These are phyloP conservation scores for Limenitis arthemis DNA, from an alignment of 2,888 invertebrate genomes.

Conservation along the genomic window DNA sequence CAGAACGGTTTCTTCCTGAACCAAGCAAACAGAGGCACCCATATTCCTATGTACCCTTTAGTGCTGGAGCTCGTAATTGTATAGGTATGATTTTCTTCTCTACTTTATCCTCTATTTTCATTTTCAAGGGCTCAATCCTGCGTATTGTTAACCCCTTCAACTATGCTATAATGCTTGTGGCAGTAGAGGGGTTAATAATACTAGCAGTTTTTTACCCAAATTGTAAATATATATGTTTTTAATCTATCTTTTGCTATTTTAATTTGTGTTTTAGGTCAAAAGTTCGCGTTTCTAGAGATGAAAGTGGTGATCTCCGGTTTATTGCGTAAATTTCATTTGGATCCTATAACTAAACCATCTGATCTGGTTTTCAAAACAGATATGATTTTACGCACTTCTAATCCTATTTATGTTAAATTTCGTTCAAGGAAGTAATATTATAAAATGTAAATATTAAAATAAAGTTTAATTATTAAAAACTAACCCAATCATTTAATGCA, in stretches of 20 bases:
- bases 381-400: slow-evolving; percentile 37
- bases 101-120: neutral
- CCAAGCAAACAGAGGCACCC: slow-evolving; percentile 66
- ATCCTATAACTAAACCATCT: slow-evolving; percentile 48
- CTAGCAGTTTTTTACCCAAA: neutral
- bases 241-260: no score
- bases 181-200: no score
- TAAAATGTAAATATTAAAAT: no score
- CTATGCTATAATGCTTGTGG: no score
- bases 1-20: slow-evolving; percentile 78
- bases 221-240: neutral
- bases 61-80: slow-evolving; percentile 75
- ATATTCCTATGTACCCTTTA: slow-evolving; percentile 76
- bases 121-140: no score
- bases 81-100: slow-evolving; percentile 11
- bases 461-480: no score
- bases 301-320: slow-evolving; percentile 60
- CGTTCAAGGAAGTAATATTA: slow-evolving; percentile 2
- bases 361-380: slow-evolving; percentile 38
- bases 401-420: slow-evolving; percentile 41
- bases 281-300: slow-evolving; percentile 67
- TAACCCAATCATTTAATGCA: no score
- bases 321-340: slow-evolving; percentile 52
- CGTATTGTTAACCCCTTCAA: no score
- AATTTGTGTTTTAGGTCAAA: slow-evolving; percentile 48